These are phyloP conservation scores for Malurus splendens DNA, from an alignment of 2,797 vertebrate species.

Conservation along the genomic window DNA sequence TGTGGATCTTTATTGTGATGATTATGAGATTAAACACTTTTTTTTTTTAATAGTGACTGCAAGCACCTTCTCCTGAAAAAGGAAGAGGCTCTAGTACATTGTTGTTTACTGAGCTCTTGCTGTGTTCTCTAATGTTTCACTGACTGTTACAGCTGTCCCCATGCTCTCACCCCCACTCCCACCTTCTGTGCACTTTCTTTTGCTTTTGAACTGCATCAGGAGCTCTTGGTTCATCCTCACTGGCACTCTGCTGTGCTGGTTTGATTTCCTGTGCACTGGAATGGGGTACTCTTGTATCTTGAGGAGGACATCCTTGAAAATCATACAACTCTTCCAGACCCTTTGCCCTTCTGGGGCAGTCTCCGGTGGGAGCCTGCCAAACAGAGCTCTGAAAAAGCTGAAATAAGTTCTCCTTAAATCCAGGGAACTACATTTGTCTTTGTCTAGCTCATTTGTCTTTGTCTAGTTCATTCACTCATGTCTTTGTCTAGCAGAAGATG, in stretches of 20 bases:
- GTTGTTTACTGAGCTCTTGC: background rate
- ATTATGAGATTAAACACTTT: background rate
- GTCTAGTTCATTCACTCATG: fast-evolving
- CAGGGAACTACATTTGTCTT: background rate
- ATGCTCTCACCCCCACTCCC: background rate
- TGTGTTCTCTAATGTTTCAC: background rate
- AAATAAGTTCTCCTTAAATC: background rate
- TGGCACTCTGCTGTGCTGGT: background rate
- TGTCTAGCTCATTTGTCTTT: background rate
- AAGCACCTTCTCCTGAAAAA: background rate
- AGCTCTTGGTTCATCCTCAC: background rate
- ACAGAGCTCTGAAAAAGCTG: background rate
- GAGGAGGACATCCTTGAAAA: background rate
- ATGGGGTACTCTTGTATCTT: background rate
- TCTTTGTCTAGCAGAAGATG: background rate
- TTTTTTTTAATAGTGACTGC: background rate
- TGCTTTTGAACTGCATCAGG: background rate
- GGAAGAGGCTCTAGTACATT: fast-evolving
- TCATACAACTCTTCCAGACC: background rate
- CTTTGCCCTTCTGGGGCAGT: background rate
- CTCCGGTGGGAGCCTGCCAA: background rate
- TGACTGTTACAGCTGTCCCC: fast-evolving
- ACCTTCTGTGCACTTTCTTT: background rate
- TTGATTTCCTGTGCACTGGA: background rate
- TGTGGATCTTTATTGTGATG: background rate